A percentile compares a stretch with the other conserved stretches of the same genome.
phyloP scores from a whole-genome alignment of 2,888 invertebrate species.

The Drepanosiphum platanoidis region DNA sequence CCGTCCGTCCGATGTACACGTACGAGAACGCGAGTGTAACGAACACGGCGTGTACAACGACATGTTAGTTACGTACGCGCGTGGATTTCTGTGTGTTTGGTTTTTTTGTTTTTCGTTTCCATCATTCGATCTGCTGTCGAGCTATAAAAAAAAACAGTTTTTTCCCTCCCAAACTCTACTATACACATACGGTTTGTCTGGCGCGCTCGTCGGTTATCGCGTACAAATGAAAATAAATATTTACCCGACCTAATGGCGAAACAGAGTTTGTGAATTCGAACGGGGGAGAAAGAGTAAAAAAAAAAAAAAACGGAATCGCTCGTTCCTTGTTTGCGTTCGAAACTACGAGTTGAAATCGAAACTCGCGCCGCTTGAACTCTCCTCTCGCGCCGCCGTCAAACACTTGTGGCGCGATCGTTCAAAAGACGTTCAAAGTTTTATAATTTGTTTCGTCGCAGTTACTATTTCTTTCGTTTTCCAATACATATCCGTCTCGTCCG shows the following conservation, averaged over 20 bases:
- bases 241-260: background rate
- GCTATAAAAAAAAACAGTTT: too few species aligned
- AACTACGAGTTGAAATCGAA: background rate
- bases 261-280: too few species aligned
- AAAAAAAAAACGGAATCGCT: background rate
- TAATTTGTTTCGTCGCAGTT: background rate
- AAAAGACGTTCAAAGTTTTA: background rate
- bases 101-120: too few species aligned
- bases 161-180: too few species aligned
- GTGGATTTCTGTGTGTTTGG: too few species aligned
- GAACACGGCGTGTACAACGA: too few species aligned
- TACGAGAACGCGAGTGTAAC: too few species aligned
- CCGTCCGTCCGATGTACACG: too few species aligned
- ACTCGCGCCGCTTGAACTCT: background rate
- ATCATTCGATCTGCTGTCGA: too few species aligned
- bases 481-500: background rate
- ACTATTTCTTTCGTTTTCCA: too few species aligned
- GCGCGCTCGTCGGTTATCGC: background rate
- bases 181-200: background rate
- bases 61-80: too few species aligned
- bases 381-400: too few species aligned
- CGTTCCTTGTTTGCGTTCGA: background rate
- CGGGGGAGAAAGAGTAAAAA: background rate
- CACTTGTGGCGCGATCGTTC: background rate
- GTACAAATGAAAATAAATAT: slow-evolving; percentile 2